Evolutionary conservation across 2,113 vertebrate species (phyloP).

Genomic region (Pungitius pungitius): DNA sequence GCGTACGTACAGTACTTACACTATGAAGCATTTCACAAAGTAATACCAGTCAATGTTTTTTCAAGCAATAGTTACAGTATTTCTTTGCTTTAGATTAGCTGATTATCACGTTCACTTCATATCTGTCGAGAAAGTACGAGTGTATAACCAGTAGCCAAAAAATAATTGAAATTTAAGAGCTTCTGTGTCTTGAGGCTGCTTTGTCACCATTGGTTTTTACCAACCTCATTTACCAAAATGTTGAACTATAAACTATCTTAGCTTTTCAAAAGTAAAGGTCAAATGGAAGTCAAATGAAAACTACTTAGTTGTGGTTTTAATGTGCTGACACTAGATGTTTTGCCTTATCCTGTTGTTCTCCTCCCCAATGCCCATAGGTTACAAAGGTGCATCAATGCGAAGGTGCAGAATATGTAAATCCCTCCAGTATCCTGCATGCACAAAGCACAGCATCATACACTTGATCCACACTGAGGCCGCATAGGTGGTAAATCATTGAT

Average conservation of each 20-base stretch:
- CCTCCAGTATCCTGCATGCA: slow-evolving; percentile 7
- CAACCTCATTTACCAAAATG: not conserved
- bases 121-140: not conserved
- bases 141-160: not conserved
- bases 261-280: not conserved
- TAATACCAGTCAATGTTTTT: not conserved
- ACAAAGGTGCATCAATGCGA: slow-evolving; percentile 40
- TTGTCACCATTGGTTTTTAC: not conserved
- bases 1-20: slow-evolving; percentile 20
- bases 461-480: slow-evolving; percentile 28
- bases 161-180: not conserved
- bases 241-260: not conserved
- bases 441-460: slow-evolving; percentile 22
- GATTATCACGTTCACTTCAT: not conserved
- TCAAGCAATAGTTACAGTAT: not conserved
- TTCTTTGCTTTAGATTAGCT: not conserved
- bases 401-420: slow-evolving; percentile 50
- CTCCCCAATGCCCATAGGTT: slow-evolving; percentile 22
- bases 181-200: not conserved
- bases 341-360: slow-evolving; percentile 14
- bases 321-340: slow-evolving; percentile 40
- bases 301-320: slow-evolving; percentile 6
- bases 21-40: not conserved
- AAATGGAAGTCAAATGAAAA: slow-evolving; percentile 5
- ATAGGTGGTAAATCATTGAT: slow-evolving; percentile 45